These are phyloP conservation scores for Aphodius granarius DNA, from an alignment of 2,888 invertebrate genomes.

Conservation along the genomic window DNA sequence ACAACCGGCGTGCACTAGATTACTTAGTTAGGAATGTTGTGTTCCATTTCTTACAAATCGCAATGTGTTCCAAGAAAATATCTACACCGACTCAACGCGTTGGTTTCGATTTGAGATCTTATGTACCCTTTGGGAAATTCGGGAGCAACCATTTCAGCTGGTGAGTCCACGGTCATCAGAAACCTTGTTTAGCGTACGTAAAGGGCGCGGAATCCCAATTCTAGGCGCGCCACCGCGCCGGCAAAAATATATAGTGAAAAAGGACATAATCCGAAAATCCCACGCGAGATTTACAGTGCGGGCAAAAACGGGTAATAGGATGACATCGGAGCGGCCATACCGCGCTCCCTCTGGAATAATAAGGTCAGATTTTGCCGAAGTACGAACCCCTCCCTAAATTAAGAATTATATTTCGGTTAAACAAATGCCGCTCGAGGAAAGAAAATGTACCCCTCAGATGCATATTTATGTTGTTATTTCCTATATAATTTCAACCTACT, in stretches of 20 bases:
- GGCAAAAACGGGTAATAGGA: slow-evolving; percentile 21
- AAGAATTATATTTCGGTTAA: slow-evolving; percentile 17
- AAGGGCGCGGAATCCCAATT: slow-evolving; percentile 15
- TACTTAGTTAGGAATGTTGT: no score
- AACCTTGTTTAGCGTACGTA: background rate
- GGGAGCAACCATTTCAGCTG: background rate
- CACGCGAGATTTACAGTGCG: slow-evolving; percentile 17
- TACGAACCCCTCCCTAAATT: slow-evolving; percentile 21
- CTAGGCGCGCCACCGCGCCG: background rate
- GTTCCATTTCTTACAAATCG: background rate
- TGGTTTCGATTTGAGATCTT: background rate
- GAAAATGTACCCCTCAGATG: background rate
- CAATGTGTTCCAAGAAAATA: background rate
- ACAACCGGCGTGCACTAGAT: no score
- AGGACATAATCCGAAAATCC: slow-evolving; percentile 21
- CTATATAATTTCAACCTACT: background rate
- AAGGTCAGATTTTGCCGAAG: slow-evolving; percentile 14
- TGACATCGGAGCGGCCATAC: slow-evolving; percentile 16
- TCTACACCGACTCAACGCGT: background rate
- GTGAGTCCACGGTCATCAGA: background rate
- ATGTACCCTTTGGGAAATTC: background rate
- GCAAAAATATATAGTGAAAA: slow-evolving; percentile 15
- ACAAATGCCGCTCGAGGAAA: background rate
- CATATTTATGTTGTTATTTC: background rate
- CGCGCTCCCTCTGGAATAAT: slow-evolving; percentile 15